Evolutionary conservation across 2,888 invertebrate species (phyloP).

Genomic region (Chrysopilus asiliformis): DNA sequence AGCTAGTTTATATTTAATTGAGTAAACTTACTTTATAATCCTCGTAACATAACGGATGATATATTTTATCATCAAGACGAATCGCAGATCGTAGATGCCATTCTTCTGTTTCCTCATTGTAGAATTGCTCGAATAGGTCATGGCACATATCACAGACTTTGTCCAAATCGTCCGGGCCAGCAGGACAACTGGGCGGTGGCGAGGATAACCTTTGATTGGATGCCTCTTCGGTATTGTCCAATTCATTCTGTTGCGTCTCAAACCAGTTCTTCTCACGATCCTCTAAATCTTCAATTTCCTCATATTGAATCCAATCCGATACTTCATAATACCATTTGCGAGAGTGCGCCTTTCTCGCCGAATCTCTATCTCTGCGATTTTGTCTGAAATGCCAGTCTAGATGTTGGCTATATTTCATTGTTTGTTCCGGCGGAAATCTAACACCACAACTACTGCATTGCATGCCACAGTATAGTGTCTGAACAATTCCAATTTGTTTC

Average conservation of each 20-base stretch:
- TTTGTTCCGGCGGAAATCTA: constrained; percentile 80
- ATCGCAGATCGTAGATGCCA: constrained; percentile 88
- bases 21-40: constrained; percentile 57
- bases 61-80: constrained; percentile 58
- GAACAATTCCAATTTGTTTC: constrained; percentile 57
- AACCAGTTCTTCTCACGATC: constrained; percentile 84
- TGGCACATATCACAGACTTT: constrained; percentile 77
- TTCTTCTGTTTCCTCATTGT: constrained; percentile 92
- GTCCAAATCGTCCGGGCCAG: constrained; percentile 49
- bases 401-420: constrained; percentile 84
- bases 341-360: constrained; percentile 67
- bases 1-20: too few relatives aligned
- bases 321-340: constrained; percentile 84
- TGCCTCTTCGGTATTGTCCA: constrained; percentile 42
- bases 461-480: constrained; percentile 70
- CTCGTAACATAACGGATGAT: constrained; percentile 82
- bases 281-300: constrained; percentile 83
- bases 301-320: constrained; percentile 86
- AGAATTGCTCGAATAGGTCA: constrained; percentile 89
- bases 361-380: constrained; percentile 78
- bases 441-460: constrained; percentile 95
- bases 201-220: constrained; percentile 43
- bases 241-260: constrained; percentile 46
- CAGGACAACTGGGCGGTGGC: constrained; percentile 57
- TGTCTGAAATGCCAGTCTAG: constrained; percentile 98